These are phyloP conservation scores for Drosophila flavopinicola DNA, from an alignment of 2,888 invertebrate genomes.

Conservation along the genomic window DNA sequence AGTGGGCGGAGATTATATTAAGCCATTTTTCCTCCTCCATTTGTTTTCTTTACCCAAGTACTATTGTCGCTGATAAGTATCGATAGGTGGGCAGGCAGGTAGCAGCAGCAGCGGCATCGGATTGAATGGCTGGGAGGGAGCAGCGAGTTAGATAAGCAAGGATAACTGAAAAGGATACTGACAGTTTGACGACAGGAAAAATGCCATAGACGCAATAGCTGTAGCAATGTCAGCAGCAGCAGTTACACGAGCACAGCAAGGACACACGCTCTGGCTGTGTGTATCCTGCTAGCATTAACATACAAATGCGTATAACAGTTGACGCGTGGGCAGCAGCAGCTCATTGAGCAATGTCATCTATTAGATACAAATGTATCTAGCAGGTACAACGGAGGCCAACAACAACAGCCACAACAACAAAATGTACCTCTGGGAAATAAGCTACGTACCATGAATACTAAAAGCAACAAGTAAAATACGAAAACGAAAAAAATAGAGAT, in stretches of 20 bases:
- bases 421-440: conserved; percentile 33
- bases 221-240: neutral
- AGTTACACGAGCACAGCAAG: conserved; percentile 12
- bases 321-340: conserved; percentile 28
- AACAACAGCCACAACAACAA: conserved; percentile 22
- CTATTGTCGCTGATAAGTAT: conserved; percentile 33
- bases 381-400: conserved; percentile 47
- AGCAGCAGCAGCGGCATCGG: neutral
- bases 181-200: conserved; percentile 16
- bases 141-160: neutral
- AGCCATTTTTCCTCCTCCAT: conserved; percentile 12
- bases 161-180: conserved; percentile 12
- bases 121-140: too few species aligned
- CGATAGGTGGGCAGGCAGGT: conserved; percentile 9
- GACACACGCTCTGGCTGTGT: conserved; percentile 18
- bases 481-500: conserved; percentile 18
- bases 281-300: conserved; percentile 57
- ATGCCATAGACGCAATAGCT: conserved; percentile 5
- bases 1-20: conserved; percentile 37
- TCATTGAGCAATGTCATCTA: conserved; percentile 42
- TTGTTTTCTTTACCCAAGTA: neutral
- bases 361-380: conserved; percentile 56
- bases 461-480: conserved; percentile 66
- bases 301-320: conserved; percentile 71
- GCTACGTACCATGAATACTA: conserved; percentile 47